Conservation (phyloP, 2,797 vertebrate genomes). For the Rachycentron canadum region DNA sequence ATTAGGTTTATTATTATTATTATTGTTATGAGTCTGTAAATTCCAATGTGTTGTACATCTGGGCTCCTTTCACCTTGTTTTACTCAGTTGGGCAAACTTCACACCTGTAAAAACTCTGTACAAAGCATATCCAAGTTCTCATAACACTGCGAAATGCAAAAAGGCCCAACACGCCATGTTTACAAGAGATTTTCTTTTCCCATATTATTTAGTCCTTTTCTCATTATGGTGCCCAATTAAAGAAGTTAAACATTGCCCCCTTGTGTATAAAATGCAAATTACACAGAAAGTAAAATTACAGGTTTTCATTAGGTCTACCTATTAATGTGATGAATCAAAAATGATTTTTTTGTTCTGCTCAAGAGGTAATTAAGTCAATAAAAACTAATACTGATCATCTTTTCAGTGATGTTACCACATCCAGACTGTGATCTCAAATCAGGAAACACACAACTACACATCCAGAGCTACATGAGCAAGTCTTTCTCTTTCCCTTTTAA, state of each 20-base stretch:
- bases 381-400: slow-evolving; percentile 83
- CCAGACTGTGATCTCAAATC: slow-evolving; percentile 55
- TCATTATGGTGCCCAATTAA: slow-evolving; percentile 52
- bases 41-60: slow-evolving; percentile 49
- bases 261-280: slow-evolving; percentile 80
- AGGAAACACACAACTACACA: slow-evolving; percentile 49
- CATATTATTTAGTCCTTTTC: slow-evolving; percentile 49
- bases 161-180: slow-evolving; percentile 54
- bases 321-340: slow-evolving; percentile 56
- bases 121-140: slow-evolving; percentile 71
- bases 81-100: slow-evolving; percentile 56
- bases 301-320: slow-evolving; percentile 44
- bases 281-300: slow-evolving; percentile 61
- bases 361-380: slow-evolving; percentile 76
- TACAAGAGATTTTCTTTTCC: slow-evolving; percentile 31
- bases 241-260: slow-evolving; percentile 72
- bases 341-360: slow-evolving; percentile 52
- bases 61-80: slow-evolving; percentile 33
- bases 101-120: slow-evolving; percentile 75
- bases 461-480: slow-evolving; percentile 65
- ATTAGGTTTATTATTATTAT: slow-evolving; percentile 4
- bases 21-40: slow-evolving; percentile 24
- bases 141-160: slow-evolving; percentile 79
- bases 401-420: slow-evolving; percentile 65
- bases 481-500: slow-evolving; percentile 65